Base-by-base conservation (phyloP, 2,113 vertebrate species). In the Rhipidura dahli region DNA sequence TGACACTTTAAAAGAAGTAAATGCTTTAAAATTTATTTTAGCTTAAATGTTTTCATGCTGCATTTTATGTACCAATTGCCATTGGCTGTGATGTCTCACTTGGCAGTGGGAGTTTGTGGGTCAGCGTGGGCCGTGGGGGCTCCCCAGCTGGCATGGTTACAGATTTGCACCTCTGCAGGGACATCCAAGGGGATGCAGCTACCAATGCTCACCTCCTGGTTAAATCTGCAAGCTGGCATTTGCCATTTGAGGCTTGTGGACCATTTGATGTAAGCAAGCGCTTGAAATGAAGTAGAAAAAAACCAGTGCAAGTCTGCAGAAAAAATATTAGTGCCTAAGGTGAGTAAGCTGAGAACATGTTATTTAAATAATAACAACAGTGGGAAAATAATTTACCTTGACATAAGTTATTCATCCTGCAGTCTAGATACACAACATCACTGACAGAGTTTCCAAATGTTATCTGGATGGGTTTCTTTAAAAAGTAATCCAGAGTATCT, bases 281-380 rank as follows among this genome's bases (percentile, higher is more conserved):
- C 39, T 78, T 80, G 75, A 77, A 80, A 78, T 42, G 53, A 1
- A 50, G 30, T 61, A 83, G 50, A 15, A 91, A 87, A 92, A 92
- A 92, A 95, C 3, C 26, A 44, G 15, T 53, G 37, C 11, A 61
- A 45, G 28, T 37, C 53, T n/a, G 63, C 78, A 65, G 78, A 56
- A 93, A 93, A 81, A 87, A 54, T 8, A 35, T 57, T 53, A 83
- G 28, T 83, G 82, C 85, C 94, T 94, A 69, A 90, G 75, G 96
- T 92, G 59, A 96, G 73, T 89, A 92, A 96, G 63, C 59, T 77
- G 88, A 92, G 85, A 94, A 76, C n/a, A 77, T 65, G 88, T 69
- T 96, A 85, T 72, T 93, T 66, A 88, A 88, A 95, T 87, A 93
- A 82, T 75, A 78, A 40, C 17, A 95, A 68, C 44, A 65, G 49